phyloP scores from a whole-genome alignment of 2,888 invertebrate genomes.

The Onthophagus sagittarius region DNA sequence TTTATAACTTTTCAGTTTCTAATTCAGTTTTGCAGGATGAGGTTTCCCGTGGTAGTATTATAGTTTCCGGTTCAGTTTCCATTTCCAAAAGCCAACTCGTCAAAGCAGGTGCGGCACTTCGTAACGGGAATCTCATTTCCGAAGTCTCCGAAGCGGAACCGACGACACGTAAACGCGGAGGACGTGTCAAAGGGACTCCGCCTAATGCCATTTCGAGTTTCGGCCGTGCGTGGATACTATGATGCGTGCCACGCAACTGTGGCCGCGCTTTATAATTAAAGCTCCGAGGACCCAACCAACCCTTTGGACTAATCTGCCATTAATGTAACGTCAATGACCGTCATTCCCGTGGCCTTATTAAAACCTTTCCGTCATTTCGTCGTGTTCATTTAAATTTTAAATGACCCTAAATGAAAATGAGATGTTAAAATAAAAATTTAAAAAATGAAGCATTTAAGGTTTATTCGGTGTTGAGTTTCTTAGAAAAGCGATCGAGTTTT shows the following conservation, averaged over 20 bases:
- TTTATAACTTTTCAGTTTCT: neutral
- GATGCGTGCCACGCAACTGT: slow-evolving; percentile 1
- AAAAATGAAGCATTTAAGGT: too few species aligned
- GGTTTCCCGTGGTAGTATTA: neutral
- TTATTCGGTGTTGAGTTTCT: neutral
- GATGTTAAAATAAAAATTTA: too few species aligned
- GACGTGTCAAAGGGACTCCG: neutral
- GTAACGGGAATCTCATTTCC: neutral
- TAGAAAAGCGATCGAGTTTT: neutral
- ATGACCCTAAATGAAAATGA: neutral
- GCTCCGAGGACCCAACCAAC: slow-evolving; percentile 5
- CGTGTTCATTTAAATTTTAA: neutral
- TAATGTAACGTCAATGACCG: neutral
- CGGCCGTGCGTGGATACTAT: neutral
- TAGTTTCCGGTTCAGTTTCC: neutral
- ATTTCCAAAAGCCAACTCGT: neutral
- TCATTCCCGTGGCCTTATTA: neutral
- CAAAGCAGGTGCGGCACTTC: neutral
- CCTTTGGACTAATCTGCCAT: slow-evolving; percentile 13
- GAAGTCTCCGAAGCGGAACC: neutral
- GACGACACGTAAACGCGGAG: neutral
- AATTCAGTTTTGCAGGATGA: neutral
- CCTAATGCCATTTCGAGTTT: neutral
- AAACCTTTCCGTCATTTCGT: neutral
- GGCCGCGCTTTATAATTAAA: slow-evolving; percentile 20